Evolutionary conservation across 2,888 invertebrate genomes (phyloP).

Genomic region (Ctenicera cuprea): DNA sequence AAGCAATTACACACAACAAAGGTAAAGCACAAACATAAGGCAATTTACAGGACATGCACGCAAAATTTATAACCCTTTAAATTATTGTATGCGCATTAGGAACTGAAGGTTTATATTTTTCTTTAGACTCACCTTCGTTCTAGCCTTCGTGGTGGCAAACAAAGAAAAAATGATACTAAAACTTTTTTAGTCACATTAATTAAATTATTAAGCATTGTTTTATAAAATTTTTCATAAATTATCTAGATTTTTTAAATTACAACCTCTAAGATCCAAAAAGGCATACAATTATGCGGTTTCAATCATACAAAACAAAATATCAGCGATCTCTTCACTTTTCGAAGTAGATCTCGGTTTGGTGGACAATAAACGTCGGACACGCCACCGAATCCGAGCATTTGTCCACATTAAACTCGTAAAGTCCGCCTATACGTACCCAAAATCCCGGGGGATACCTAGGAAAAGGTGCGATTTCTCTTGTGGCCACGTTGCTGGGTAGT

Average conservation of each 20-base stretch:
- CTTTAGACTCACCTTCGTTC: conserved; percentile 41
- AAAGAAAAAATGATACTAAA: conserved; percentile 30
- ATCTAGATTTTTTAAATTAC: too few relatives aligned
- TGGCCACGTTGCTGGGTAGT: conserved; percentile 91
- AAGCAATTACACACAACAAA: background rate
- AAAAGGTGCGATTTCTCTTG: conserved; percentile 90
- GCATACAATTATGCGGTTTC: too few relatives aligned
- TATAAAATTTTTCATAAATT: too few relatives aligned
- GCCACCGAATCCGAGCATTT: conserved; percentile 10
- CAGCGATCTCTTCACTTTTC: background rate
- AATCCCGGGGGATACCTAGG: conserved; percentile 87
- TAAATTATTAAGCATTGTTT: too few relatives aligned
- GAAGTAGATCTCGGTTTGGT: conserved; percentile 9
- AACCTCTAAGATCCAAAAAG: too few relatives aligned
- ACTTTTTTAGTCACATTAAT: background rate
- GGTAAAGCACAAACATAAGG: conserved; percentile 1
- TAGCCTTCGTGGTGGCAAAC: conserved; percentile 32
- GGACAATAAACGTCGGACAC: conserved; percentile 7
- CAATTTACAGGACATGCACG: background rate
- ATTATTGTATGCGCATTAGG: background rate
- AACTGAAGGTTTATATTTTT: background rate
- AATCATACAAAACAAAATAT: too few relatives aligned
- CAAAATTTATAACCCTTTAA: conserved; percentile 1
- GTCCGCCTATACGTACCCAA: conserved; percentile 67
- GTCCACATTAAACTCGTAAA: conserved; percentile 29